These are phyloP conservation scores for Muricea muricata DNA, from an alignment of 92 coral and sea anemone genomes.

Conservation along the genomic window DNA sequence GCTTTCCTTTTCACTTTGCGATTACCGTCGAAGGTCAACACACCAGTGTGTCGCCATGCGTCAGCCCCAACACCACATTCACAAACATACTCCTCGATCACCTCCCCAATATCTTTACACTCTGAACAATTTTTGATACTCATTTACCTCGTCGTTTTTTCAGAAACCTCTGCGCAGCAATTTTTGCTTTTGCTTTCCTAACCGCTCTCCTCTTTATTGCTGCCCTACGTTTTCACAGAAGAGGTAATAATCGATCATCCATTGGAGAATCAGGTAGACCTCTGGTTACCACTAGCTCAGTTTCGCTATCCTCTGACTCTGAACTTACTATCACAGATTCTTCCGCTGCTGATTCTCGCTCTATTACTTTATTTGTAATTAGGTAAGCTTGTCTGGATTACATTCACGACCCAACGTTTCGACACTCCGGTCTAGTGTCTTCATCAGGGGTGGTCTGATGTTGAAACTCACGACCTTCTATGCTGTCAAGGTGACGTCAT, in stretches of 20 bases:
- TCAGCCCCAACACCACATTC: slow-evolving; percentile 68
- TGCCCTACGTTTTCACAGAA: slow-evolving; percentile 39
- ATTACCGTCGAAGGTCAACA: slow-evolving; percentile 69
- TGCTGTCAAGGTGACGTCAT: no score
- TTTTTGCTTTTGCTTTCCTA: slow-evolving; percentile 30
- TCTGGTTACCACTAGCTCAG: slow-evolving; percentile 15
- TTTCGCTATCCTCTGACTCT: slow-evolving; percentile 56
- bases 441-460: no score
- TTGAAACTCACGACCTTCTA: no score
- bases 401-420: no score
- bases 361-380: slow-evolving; percentile 14
- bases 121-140: slow-evolving; percentile 45
- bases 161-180: slow-evolving; percentile 42
- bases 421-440: no score
- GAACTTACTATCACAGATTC: slow-evolving; percentile 43
- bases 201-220: slow-evolving; percentile 31
- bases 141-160: slow-evolving; percentile 33
- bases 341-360: slow-evolving; percentile 19
- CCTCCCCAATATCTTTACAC: slow-evolving; percentile 50
- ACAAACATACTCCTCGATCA: slow-evolving; percentile 47
- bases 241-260: slow-evolving; percentile 18
- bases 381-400: slow-evolving; percentile 64
- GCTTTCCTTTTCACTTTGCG: slow-evolving; percentile 64
- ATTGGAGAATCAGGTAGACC: slow-evolving; percentile 13
- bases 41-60: slow-evolving; percentile 70